Evolutionary conservation across 2,797 vertebrate genomes (phyloP), one percentile per base, ranked within the genome.

Genomic region (Rhincodon typus): DNA sequence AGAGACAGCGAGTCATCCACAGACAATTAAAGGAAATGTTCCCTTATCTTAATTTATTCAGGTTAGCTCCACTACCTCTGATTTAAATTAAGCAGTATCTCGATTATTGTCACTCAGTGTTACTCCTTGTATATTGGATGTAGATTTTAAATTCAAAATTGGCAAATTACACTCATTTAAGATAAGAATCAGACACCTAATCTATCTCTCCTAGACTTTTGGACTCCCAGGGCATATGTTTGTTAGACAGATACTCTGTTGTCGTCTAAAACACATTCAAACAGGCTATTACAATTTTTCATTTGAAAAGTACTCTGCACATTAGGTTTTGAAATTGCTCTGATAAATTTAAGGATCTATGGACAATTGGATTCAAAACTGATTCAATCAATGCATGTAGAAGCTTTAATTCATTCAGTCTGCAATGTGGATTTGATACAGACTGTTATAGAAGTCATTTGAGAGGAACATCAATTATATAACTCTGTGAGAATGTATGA

Each of bases 321-420:
- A 25, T 95, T 57, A 30, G 27, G 57, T 50, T 77, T 95, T 57
- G 67, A 34, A 95, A 50, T n/a, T 53, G 1, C 69, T n/a, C 72
- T 77, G 70, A 77, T 95, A 95, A 96, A 96, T 96, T 95, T 96
- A 66, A 93, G 87, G 15, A 67, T 96, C 87, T 96, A 25, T 96
- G 93, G 86, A 96, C 66, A 96, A 94, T 96, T 96, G 23, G 96
- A 95, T 97, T 97, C 96, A 66, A 96, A 97, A 96, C 46, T 96
- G 46, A 95, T 96, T 96, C 87, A 94, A 96, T 97, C 95, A 96
- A 96, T 96, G 96, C 95, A 96, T 97, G 97, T 97, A 96, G 96
- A 96, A 77, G 96, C 96, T 97, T 95, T 94, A 94, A 50, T 46
- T 94, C 25, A 94, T 94, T 42, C 42, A 74, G 30, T 17, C 34